phyloP scores from a whole-genome alignment of 2,888 invertebrate genomes.

The Endomychus coccineus region DNA sequence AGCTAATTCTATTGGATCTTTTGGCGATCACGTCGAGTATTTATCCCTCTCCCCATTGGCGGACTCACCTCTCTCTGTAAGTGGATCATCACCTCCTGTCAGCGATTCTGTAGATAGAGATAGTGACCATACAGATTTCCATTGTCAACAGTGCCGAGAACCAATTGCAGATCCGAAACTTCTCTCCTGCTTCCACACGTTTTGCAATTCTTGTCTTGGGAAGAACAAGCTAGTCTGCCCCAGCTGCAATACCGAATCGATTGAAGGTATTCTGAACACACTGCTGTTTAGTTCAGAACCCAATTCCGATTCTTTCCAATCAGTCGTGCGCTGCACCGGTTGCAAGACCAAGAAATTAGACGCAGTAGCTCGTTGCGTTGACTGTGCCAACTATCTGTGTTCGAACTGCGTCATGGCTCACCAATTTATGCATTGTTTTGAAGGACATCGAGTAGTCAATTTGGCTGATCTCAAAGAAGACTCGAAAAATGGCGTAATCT shows the following conservation, averaged over 20 bases:
- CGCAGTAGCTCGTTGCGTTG: constrained; percentile 93
- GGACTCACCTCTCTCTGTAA: constrained; percentile 72
- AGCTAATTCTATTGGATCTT: constrained; percentile 87
- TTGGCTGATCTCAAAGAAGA: constrained; percentile 60
- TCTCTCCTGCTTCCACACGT: constrained; percentile 74
- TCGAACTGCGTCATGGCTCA: constrained; percentile 98
- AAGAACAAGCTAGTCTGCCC: constrained; percentile 73
- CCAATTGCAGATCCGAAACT: constrained; percentile 67
- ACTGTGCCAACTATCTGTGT: constrained; percentile 94
- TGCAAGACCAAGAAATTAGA: constrained; percentile 92
- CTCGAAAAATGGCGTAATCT: constrained; percentile 40
- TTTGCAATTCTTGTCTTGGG: constrained; percentile 77
- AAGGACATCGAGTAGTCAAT: constrained; percentile 85
- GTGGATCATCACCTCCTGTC: constrained; percentile 81
- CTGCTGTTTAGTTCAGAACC: constrained; percentile 40
- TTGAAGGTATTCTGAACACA: constrained; percentile 45
- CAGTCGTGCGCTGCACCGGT: constrained; percentile 71
- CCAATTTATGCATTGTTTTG: constrained; percentile 98
- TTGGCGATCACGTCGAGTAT: constrained; percentile 71
- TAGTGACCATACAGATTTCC: constrained; percentile 35
- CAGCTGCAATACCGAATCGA: constrained; percentile 48
- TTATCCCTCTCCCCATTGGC: constrained; percentile 52
- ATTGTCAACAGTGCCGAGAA: constrained; percentile 68
- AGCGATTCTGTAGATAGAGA: constrained; percentile 74
- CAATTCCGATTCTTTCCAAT: constrained; percentile 11